Evolutionary conservation across 2,113 vertebrate genomes (phyloP).

Genomic region (Proterorhinus semilunaris): DNA sequence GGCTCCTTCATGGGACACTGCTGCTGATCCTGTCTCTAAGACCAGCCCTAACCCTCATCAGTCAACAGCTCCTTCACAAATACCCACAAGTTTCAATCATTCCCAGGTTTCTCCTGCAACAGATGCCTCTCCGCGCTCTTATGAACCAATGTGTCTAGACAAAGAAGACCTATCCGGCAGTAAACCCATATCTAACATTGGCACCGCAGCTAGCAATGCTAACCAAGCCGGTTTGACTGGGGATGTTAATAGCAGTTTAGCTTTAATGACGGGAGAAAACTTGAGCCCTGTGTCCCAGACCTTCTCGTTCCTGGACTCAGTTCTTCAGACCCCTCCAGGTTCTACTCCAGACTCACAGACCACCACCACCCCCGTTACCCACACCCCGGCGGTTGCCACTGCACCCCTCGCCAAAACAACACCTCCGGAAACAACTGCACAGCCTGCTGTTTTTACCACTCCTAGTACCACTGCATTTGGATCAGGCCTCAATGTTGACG

Average conservation of each 20-base stretch:
- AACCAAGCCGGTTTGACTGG: constrained; percentile 22
- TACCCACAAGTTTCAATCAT: constrained; percentile 49
- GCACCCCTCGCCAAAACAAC: constrained; percentile 32
- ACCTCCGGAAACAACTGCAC: constrained; percentile 19
- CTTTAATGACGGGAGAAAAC: constrained; percentile 58
- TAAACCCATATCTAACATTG: constrained; percentile 31
- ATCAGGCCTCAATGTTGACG: constrained; percentile 63
- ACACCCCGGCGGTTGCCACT: constrained; percentile 45
- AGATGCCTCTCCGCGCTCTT: constrained; percentile 46
- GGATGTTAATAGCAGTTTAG: constrained; percentile 42
- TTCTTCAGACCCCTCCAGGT: constrained; percentile 70
- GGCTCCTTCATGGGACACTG: constrained; percentile 28
- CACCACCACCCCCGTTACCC: constrained; percentile 54
- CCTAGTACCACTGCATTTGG: constrained; percentile 14
- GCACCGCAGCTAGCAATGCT: neutral
- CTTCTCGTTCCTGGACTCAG: constrained; percentile 76
- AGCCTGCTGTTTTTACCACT: constrained; percentile 22
- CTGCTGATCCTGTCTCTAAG: constrained; percentile 30
- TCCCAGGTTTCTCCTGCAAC: constrained; percentile 31
- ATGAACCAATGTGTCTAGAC: constrained; percentile 59
- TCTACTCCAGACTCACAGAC: constrained; percentile 61
- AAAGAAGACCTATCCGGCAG: constrained; percentile 21
- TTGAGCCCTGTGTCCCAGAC: constrained; percentile 74
- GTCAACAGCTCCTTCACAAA: constrained; percentile 38
- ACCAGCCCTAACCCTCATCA: constrained; percentile 16